These are phyloP conservation scores for Gastrophysa polygoni DNA, from an alignment of 2,888 invertebrate genomes.

Conservation along the genomic window DNA sequence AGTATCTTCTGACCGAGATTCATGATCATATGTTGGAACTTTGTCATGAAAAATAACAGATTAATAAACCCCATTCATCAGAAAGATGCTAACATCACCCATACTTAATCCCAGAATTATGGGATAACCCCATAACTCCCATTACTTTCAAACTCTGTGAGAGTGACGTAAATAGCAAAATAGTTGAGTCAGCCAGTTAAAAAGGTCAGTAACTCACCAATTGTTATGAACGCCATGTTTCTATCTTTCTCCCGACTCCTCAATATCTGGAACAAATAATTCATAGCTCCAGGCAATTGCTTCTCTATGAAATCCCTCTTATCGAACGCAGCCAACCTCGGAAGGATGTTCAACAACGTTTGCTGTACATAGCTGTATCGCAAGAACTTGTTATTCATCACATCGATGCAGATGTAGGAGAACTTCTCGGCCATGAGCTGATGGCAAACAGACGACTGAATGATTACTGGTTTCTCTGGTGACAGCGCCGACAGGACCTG, in stretches of 20 bases:
- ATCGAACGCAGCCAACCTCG: slow-evolving; percentile 93
- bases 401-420: slow-evolving; percentile 77
- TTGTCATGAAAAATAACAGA: too few relatives aligned
- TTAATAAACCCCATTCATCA: too few relatives aligned
- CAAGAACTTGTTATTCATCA: slow-evolving; percentile 77
- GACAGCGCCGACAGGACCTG: slow-evolving; percentile 59
- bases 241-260: slow-evolving; percentile 84
- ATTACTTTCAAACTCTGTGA: too few relatives aligned
- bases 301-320: slow-evolving; percentile 77
- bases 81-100: too few relatives aligned
- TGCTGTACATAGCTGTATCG: slow-evolving; percentile 85
- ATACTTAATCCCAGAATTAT: too few relatives aligned
- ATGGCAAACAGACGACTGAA: slow-evolving; percentile 87
- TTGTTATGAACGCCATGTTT: slow-evolving; percentile 85
- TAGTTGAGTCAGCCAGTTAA: too few relatives aligned
- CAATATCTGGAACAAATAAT: slow-evolving; percentile 76
- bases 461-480: slow-evolving; percentile 66
- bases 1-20: too few relatives aligned
- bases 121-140: too few relatives aligned
- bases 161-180: too few relatives aligned
- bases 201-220: slow-evolving; percentile 65
- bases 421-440: slow-evolving; percentile 83
- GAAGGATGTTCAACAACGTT: slow-evolving; percentile 83
- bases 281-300: slow-evolving; percentile 76
- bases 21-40: too few relatives aligned